These are phyloP conservation scores for Ianthella basta DNA, from an alignment of 37 sponge, comb jelly and placozoan species.

Conservation along the genomic window DNA sequence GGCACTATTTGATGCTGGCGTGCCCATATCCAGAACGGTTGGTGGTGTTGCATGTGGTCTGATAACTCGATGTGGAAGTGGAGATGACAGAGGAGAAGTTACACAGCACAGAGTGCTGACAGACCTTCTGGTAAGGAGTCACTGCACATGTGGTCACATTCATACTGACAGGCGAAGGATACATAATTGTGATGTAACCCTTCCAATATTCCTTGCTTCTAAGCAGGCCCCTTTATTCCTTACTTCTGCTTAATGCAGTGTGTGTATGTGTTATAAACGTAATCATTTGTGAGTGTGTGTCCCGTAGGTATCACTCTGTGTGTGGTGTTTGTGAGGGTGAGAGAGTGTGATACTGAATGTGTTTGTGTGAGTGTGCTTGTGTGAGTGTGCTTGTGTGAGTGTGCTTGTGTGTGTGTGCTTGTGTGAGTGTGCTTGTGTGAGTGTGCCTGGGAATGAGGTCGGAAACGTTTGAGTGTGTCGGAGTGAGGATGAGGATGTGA, in stretches of 20 bases:
- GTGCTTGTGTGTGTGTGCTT: conserved; percentile 23
- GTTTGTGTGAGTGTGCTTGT: background rate
- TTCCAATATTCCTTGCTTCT: no score
- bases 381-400: conserved; percentile 22
- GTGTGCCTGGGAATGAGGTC: conserved; percentile 1
- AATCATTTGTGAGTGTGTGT: no score
- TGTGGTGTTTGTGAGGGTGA: no score
- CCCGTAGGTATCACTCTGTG: no score
- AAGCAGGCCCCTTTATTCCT: no score
- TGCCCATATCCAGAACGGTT: conserved; percentile 55
- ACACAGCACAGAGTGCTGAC: conserved; percentile 59
- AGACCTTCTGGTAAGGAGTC: conserved; percentile 59
- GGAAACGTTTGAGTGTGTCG: background rate
- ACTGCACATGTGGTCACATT: background rate
- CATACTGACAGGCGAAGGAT: no score
- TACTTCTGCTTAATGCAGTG: no score
- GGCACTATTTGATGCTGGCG: conserved; percentile 87
- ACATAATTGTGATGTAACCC: no score
- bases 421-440: conserved; percentile 20
- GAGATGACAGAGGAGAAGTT: conserved; percentile 11
- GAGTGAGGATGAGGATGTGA: background rate
- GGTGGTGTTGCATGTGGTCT: conserved; percentile 90
- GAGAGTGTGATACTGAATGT: no score
- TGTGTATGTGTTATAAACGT: no score
- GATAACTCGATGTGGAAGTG: conserved; percentile 14